These are phyloP conservation scores for Platyscapa corneri DNA, from an alignment of 1,140 invertebrate species.

Conservation along the genomic window DNA sequence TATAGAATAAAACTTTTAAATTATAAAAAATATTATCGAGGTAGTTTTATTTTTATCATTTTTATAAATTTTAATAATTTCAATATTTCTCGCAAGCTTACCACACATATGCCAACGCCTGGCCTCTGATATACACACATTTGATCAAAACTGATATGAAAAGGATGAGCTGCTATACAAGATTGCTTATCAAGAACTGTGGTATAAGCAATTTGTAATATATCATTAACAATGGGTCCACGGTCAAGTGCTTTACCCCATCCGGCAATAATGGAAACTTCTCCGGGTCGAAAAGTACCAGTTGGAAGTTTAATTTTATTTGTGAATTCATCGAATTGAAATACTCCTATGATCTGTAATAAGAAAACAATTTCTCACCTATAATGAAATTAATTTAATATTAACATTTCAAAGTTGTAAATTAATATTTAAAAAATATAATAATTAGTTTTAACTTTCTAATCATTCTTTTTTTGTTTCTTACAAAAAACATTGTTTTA, in stretches of 20 bases:
- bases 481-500: too few relatives aligned
- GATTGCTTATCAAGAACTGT: not conserved
- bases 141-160: not conserved
- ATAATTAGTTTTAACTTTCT: too few relatives aligned
- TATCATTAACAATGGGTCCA: not conserved
- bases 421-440: too few relatives aligned
- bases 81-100: not conserved
- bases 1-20: too few relatives aligned
- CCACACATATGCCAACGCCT: not conserved
- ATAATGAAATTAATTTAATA: too few relatives aligned
- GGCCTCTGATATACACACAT: not conserved
- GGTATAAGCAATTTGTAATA: not conserved
- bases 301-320: slow-evolving; percentile 6
- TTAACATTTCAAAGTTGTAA: too few relatives aligned
- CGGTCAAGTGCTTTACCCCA: not conserved
- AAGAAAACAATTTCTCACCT: too few relatives aligned
- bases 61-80: too few relatives aligned
- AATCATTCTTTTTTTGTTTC: too few relatives aligned
- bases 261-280: not conserved
- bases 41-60: too few relatives aligned
- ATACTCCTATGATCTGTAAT: not conserved
- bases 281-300: not conserved
- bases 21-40: too few relatives aligned
- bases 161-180: not conserved
- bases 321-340: not conserved